Evolutionary conservation across 2,113 vertebrate species (phyloP).

Genomic region (Vombatus ursinus): DNA sequence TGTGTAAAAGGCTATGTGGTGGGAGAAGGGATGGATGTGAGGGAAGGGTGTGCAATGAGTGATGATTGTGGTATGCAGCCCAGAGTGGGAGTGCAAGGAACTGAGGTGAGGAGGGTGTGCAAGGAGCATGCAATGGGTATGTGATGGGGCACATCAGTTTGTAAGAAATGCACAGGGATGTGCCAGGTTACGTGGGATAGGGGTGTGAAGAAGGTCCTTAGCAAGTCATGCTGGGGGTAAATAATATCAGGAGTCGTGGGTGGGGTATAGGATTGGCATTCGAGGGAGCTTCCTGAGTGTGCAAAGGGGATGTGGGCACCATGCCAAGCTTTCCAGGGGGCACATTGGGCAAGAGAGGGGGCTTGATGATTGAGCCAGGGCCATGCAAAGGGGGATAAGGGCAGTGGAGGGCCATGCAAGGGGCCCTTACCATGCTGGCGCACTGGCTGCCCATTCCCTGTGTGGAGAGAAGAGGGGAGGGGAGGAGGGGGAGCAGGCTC

Average conservation of each 20-base stretch:
- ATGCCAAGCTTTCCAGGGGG: not conserved
- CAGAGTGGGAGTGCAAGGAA: not conserved
- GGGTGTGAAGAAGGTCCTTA: not conserved
- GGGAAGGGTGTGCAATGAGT: not conserved
- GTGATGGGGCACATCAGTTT: not conserved
- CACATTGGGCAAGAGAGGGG: not conserved
- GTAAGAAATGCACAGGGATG: not conserved
- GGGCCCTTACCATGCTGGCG: constrained; percentile 75
- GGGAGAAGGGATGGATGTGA: not conserved
- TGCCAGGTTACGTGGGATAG: not conserved
- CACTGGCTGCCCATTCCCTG: constrained; percentile 73
- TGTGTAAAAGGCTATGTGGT: not conserved
- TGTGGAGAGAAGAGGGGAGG: constrained; percentile 70
- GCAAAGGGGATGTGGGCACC: not conserved
- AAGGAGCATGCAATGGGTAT: not conserved
- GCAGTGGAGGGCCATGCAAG: not conserved
- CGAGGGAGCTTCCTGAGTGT: not conserved
- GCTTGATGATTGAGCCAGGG: not conserved
- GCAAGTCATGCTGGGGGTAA: not conserved
- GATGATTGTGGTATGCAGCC: not conserved
- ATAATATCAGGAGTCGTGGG: not conserved
- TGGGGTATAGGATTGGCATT: not conserved
- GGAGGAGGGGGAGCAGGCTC: constrained; percentile 29
- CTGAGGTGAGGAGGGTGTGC: not conserved
- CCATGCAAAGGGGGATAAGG: not conserved